Conservation (phyloP, 2,888 invertebrate genomes). For the Pristionchus arcanus region DNA sequence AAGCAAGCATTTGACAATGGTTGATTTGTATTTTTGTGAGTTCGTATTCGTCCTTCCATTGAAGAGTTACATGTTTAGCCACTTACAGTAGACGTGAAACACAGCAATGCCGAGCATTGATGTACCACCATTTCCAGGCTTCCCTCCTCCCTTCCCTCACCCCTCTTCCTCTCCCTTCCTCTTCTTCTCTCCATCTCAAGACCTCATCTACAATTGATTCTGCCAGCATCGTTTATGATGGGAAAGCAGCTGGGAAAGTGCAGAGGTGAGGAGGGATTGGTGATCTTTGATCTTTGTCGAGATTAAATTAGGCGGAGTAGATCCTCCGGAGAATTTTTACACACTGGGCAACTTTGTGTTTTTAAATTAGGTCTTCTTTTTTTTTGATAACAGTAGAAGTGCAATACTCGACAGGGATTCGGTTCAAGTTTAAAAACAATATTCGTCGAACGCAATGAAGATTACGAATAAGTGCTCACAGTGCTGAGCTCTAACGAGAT, state of each 20-base stretch:
- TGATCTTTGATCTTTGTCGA: not conserved
- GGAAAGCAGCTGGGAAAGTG: slow-evolving; percentile 30
- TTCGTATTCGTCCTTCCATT: not conserved
- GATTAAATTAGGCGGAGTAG: too few relatives aligned
- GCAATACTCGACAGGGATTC: too few relatives aligned
- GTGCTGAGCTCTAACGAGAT: too few relatives aligned
- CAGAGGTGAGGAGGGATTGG: slow-evolving; percentile 3
- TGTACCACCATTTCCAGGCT: not conserved
- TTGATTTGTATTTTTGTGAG: too few relatives aligned
- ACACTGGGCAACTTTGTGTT: too few relatives aligned
- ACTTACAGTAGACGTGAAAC: not conserved
- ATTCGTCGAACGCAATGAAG: too few relatives aligned
- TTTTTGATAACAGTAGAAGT: too few relatives aligned
- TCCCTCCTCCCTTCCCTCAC: not conserved
- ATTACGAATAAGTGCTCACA: too few relatives aligned
- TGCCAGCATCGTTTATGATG: not conserved
- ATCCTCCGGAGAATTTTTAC: too few relatives aligned
- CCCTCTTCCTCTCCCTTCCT: not conserved
- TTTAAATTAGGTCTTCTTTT: too few relatives aligned
- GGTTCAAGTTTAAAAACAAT: too few relatives aligned
- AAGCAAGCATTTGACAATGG: too few relatives aligned
- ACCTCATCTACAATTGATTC: not conserved
- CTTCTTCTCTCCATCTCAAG: slow-evolving; percentile 28
- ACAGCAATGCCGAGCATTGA: not conserved
- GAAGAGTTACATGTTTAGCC: not conserved